These are phyloP conservation scores for Edolisoma coerulescens DNA, from an alignment of 2,113 vertebrate species.

Conservation along the genomic window DNA sequence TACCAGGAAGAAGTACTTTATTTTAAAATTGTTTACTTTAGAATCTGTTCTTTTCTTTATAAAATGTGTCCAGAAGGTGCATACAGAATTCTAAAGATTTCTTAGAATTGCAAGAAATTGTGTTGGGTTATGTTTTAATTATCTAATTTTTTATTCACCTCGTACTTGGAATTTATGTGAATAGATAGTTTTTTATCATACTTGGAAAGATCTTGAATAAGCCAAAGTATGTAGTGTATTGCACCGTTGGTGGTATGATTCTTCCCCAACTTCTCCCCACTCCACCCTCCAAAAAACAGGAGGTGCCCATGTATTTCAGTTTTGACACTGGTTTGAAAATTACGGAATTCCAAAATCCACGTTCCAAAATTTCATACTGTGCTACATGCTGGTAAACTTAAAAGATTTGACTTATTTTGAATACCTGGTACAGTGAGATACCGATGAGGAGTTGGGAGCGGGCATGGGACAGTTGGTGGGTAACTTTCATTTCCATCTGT, in stretches of 20 bases:
- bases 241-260: background rate
- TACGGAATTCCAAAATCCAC: accelerated
- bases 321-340: background rate
- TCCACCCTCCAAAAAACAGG: accelerated
- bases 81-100: background rate
- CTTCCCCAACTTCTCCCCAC: accelerated
- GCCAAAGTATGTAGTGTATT: accelerated
- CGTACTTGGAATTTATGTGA: background rate
- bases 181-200: background rate
- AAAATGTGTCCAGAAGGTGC: background rate
- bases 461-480: background rate
- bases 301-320: background rate
- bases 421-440: background rate
- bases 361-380: background rate
- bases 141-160: background rate
- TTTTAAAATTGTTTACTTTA: background rate
- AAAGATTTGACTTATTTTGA: background rate
- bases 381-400: background rate
- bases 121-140: background rate
- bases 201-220: background rate
- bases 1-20: background rate
- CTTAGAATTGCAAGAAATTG: background rate
- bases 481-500: background rate
- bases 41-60: background rate
- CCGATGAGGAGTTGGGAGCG: background rate